Evolutionary conservation across 1,140 invertebrate species (phyloP).

Genomic region (Pogonomyrmex californicus): DNA sequence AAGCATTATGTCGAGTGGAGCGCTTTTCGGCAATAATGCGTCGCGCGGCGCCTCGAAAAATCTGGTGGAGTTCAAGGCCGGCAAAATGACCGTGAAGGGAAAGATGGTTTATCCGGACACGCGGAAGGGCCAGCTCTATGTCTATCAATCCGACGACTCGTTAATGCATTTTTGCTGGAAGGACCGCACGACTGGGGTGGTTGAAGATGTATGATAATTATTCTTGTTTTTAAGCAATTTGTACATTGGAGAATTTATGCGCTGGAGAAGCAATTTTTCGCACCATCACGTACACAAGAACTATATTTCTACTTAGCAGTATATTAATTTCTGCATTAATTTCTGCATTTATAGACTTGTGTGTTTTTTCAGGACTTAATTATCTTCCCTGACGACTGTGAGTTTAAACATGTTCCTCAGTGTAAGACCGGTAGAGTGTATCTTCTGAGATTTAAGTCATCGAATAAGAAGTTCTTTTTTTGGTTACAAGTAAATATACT

Average conservation of each 20-base stretch:
- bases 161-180: conserved; percentile 99
- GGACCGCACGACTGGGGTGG: conserved; percentile 92
- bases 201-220: conserved; percentile 90
- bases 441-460: conserved; percentile 98
- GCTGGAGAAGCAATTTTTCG: conserved; percentile 66
- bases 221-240: conserved; percentile 4
- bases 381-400: conserved; percentile 99
- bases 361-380: conserved; percentile 94
- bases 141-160: conserved; percentile 98
- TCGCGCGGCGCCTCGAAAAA: conserved; percentile 94
- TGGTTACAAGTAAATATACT: conserved; percentile 95
- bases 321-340: conserved; percentile 4
- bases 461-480: conserved; percentile 97
- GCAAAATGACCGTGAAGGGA: conserved; percentile 98
- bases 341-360: neutral
- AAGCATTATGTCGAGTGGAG: conserved; percentile 87
- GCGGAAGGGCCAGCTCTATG: conserved; percentile 97
- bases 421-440: conserved; percentile 99
- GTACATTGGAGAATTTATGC: conserved; percentile 28
- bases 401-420: conserved; percentile 97
- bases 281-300: neutral
- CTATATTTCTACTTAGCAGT: neutral
- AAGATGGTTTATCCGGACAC: conserved; percentile 98
- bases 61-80: conserved; percentile 98
- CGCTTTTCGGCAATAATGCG: conserved; percentile 91